These are phyloP conservation scores for Girardinichthys multiradiatus DNA, from an alignment of 2,113 vertebrate genomes.

Conservation along the genomic window DNA sequence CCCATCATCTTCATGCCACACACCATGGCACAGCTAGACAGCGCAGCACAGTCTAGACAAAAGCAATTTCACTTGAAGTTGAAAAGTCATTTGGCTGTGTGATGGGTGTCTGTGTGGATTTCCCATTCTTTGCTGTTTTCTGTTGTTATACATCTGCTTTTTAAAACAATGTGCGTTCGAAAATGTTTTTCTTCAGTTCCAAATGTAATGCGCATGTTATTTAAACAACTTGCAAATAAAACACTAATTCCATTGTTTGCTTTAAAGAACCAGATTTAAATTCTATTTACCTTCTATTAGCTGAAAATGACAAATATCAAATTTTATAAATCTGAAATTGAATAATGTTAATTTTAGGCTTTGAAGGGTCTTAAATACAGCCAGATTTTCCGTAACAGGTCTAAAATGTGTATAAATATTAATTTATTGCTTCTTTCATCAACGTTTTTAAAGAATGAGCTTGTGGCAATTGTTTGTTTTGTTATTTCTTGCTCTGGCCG, in stretches of 20 bases:
- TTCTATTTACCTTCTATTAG: not conserved
- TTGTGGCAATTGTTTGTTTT: not conserved
- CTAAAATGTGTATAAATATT: not conserved
- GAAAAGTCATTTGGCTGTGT: conserved; percentile 71
- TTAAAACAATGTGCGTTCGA: not conserved
- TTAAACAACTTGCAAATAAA: not conserved
- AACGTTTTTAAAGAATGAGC: not conserved
- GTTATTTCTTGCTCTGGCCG: not conserved
- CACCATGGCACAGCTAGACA: conserved; percentile 77
- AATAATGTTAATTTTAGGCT: too few species aligned
- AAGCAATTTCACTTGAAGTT: conserved; percentile 76
- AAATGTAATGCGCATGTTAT: not conserved
- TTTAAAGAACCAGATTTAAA: not conserved
- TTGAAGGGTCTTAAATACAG: not conserved
- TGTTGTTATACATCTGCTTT: conserved; percentile 8
- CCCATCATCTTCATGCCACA: conserved; percentile 72
- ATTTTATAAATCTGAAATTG: too few species aligned
- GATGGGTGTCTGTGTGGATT: conserved; percentile 47
- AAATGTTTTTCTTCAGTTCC: not conserved
- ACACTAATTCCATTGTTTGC: not conserved
- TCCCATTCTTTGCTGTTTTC: conserved; percentile 20
- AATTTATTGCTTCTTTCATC: not conserved
- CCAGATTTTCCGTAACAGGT: not conserved
- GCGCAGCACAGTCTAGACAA: conserved; percentile 71
- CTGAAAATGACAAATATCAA: not conserved